Evolutionary conservation across 2,888 invertebrate species (phyloP), one percentile per base, ranked within the genome.

Genomic region (Agonopterix subpropinquella): DNA sequence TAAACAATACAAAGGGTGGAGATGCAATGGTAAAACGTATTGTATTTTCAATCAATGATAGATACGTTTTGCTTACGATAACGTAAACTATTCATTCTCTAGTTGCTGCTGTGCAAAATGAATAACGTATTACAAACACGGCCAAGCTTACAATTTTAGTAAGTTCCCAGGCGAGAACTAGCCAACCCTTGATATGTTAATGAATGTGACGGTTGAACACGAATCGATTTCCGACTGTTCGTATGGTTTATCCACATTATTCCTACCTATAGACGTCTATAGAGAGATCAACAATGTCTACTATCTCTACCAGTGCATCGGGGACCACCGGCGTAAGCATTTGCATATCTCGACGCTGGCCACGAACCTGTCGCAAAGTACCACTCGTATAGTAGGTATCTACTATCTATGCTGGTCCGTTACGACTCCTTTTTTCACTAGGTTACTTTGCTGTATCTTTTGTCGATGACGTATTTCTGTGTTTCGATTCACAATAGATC

Each of bases 271-370:
- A 36, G 7, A n/a, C 11, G 11, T 35, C 11, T 47, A 47, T 47
- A 47, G 50, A 47, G 47, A 47, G 50, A 51, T 51, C 50, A 47
- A 37, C 42, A 49, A 64, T 68, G 64, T 64, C 53, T 28, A 59
- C 53, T 59, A 61, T 61, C 58, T 58, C 54, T 52, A 45, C 53
- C 51, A 56, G 51, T 57, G 65, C 68, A 73, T 73, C 71, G 63
- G 53, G 65, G 82, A 82, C 83, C 81, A 82, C 81, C 81, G 67
- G 66, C 67, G 61, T 54, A 73, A 56, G 52, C 64, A 80, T 83
- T 83, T 74, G 75, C 81, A 80, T 83, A 77, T 76, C 74, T 59
- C 50, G 49, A 36, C 48, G 52, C 46, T 13, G 11, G 37, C 28
- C 28, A 41, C 45, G 36, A 48, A 53, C 55, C 53, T 53, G 55